Conservation (phyloP, 2,113 vertebrate genomes). For the Grallaria varia region DNA sequence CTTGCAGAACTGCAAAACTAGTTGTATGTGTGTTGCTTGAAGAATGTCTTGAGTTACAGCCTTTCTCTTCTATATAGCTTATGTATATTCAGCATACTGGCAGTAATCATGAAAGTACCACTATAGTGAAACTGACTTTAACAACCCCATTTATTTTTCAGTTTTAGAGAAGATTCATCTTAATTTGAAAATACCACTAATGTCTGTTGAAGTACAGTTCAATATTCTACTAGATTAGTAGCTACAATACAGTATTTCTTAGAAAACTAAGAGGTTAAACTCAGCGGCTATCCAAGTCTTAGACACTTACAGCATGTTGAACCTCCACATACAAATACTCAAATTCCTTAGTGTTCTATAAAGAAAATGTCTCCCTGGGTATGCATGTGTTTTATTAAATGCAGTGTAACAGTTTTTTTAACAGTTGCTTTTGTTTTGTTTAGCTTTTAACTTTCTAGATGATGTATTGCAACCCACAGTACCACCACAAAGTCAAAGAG, state of each 20-base stretch:
- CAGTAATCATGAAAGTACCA: not conserved
- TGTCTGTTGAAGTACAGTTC: not conserved
- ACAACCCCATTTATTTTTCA: not conserved
- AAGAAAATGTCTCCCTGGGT: not conserved
- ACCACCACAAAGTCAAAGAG: conserved; percentile 76
- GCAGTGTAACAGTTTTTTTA: not conserved
- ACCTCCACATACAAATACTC: not conserved
- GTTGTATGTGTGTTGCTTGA: not conserved
- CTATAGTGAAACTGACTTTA: not conserved
- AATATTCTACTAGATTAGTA: not conserved
- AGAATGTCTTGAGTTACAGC: not conserved
- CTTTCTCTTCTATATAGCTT: not conserved
- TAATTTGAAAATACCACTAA: not conserved
- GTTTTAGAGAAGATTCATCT: not conserved
- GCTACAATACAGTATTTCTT: not conserved
- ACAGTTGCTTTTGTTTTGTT: not conserved
- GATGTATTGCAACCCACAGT: conserved; percentile 83
- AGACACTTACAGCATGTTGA: not conserved
- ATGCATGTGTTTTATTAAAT: not conserved
- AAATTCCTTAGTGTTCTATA: not conserved
- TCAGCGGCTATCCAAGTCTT: not conserved
- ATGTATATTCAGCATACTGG: not conserved
- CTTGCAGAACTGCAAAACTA: not conserved
- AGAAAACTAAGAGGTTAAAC: not conserved
- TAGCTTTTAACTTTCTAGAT: conserved; percentile 80